Evolutionary conservation across 2,797 vertebrate genomes (phyloP), one percentile per base, ranked within the genome.

Genomic region (Acrossocheilus fasciatus): DNA sequence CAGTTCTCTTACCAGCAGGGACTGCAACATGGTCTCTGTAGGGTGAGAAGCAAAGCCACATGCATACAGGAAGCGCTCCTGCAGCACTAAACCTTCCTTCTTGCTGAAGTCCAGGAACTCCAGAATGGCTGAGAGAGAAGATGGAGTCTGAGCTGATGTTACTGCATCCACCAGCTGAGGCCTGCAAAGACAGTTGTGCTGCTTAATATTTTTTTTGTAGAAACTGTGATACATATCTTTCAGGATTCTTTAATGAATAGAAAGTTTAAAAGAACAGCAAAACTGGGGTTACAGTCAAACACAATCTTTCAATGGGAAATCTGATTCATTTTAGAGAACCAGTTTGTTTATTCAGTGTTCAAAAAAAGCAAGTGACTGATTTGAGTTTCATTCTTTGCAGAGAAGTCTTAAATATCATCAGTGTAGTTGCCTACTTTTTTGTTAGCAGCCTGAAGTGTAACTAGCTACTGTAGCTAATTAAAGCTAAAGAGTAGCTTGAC

Each of bases 11-110:
- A 99, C 98, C 93, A 97, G 92, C 91, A 99, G 92, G 68, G 96
- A 94, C 91, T 95, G 93, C 1, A 99, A 95, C 92, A 99, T 96
- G 7, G 82, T 93, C 92, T 99, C 97, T 18, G 94, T 96, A 0
- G 98, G 98, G 84, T 98, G 98, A 64, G 98, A 97, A 59, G 98
- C 95, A 86, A 99, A 98, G 81, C 97, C 98, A 86, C 97, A 98
- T 47, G 98, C 98, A 17, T 99, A 99, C 36, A 99, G 97, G 89
- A 99, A 99, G 64, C 98, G 93, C 88, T 99, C 98, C 92, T 99
- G 98, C 75, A 99, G 94, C 68, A 96, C 39, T 30, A 95, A 85
- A 62, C 93, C 92, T 70, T 96, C 96, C 86, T 93, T 89, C 70
- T 98, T 97, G 5, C 96, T 97, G 91, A 99, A 99, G 95, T 99